Conservation (phyloP, 1,140 invertebrate genomes). For the Kradibia gibbosae region DNA sequence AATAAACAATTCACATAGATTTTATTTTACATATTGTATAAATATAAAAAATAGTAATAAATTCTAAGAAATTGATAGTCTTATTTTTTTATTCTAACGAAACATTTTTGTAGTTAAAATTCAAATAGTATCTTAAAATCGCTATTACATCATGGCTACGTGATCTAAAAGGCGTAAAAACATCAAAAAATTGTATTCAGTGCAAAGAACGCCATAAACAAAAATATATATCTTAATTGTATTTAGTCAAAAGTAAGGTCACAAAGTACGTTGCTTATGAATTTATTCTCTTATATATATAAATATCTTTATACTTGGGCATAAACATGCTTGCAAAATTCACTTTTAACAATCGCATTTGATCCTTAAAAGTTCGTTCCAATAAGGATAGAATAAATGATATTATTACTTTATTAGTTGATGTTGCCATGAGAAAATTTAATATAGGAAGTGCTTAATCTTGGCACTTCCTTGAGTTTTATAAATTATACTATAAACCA, state of each 20-base stretch:
- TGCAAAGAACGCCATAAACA: constrained; percentile 32
- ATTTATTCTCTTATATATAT: no score
- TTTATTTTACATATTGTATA: no score
- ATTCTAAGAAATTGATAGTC: neutral
- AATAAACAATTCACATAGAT: no score
- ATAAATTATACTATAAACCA: neutral
- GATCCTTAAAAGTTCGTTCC: constrained; percentile 6
- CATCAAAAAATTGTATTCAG: constrained; percentile 50
- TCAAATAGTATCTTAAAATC: neutral
- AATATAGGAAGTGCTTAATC: neutral
- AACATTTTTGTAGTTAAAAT: neutral
- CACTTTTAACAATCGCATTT: neutral
- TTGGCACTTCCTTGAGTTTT: neutral
- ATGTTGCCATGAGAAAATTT: neutral
- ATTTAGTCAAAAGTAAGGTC: no score
- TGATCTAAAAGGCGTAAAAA: neutral
- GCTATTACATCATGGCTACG: neutral
- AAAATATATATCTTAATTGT: no score
- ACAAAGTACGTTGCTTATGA: no score
- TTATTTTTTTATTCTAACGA: neutral
- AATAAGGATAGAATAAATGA: neutral
- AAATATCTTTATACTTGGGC: neutral
- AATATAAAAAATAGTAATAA: no score
- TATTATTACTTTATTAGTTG: constrained; percentile 10
- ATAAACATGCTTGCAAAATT: neutral